Conservation (phyloP, 2,797 vertebrate species). For the Trachops cirrhosus region DNA sequence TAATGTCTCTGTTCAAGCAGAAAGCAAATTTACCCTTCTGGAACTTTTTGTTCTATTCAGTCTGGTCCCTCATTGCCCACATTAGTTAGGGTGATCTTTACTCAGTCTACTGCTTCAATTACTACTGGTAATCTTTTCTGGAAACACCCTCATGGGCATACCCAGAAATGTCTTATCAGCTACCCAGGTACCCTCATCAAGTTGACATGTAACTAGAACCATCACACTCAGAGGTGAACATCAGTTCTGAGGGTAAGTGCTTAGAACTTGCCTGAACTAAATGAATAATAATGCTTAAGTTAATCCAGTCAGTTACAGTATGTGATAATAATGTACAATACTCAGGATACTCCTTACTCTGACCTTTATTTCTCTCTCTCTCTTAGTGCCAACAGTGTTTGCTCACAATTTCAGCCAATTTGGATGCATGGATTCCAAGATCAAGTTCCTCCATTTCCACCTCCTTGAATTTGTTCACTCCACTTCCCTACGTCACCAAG, state of each 20-base stretch:
- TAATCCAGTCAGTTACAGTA: background rate
- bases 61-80: background rate
- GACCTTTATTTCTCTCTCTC: background rate
- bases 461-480: background rate
- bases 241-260: background rate
- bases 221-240: background rate
- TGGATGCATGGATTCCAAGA: background rate
- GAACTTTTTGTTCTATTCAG: background rate
- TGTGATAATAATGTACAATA: background rate
- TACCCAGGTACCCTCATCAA: background rate
- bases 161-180: background rate
- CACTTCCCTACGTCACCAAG: too few relatives aligned
- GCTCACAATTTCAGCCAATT: background rate
- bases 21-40: background rate
- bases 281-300: background rate
- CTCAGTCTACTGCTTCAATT: background rate
- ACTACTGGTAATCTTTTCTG: background rate
- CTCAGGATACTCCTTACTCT: background rate
- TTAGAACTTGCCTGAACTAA: background rate
- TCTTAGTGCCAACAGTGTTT: fast-evolving
- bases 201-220: background rate
- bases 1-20: background rate
- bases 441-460: fast-evolving
- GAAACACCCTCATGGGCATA: background rate
- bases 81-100: background rate